Conservation (phyloP, 2,113 vertebrate genomes). For the Psittacula cyanocephala region DNA sequence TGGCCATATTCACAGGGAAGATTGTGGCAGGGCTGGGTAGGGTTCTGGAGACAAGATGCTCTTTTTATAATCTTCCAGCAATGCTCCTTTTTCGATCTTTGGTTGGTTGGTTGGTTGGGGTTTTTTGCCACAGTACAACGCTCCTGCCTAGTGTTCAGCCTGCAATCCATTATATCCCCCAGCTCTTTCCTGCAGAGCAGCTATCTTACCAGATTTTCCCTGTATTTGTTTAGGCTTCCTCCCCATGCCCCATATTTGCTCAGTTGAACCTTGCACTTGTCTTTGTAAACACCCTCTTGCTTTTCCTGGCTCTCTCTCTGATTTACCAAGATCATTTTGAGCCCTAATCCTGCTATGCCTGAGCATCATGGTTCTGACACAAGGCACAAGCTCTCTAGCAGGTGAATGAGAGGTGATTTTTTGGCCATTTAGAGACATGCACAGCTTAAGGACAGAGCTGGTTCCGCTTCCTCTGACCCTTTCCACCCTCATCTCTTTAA, state of each 20-base stretch:
- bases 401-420: not conserved
- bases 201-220: not conserved
- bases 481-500: not conserved
- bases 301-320: slow-evolving; percentile 7
- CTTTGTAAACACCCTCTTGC: slow-evolving; percentile 4
- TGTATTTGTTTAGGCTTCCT: not conserved
- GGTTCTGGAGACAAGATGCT: not conserved
- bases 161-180: not conserved
- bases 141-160: not conserved
- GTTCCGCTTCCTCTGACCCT: not conserved
- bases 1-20: not conserved
- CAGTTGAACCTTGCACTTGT: not conserved
- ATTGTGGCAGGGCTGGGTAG: not conserved
- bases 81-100: not conserved
- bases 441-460: not conserved
- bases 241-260: not conserved
- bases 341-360: not conserved
- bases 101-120: not conserved
- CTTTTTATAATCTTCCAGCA: not conserved
- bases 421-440: not conserved
- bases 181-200: not conserved
- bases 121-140: not conserved
- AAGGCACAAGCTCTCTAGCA: not conserved
- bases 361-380: not conserved
- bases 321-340: not conserved